Evolutionary conservation across 2,113 vertebrate species (phyloP).

Genomic region (Oryzias celebensis): DNA sequence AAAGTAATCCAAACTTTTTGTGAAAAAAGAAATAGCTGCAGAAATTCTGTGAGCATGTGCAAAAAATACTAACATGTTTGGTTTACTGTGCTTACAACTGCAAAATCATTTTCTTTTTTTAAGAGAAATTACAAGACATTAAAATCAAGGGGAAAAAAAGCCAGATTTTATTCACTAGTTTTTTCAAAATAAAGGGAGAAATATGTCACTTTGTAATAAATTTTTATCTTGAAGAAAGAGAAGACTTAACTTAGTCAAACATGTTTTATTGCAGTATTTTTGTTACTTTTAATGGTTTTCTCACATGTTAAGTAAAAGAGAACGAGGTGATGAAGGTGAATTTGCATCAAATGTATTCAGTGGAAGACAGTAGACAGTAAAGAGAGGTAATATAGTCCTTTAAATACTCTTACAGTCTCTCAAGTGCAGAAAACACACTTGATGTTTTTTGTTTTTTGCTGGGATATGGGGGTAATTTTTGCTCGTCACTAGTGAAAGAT

Average conservation of each 20-base stretch:
- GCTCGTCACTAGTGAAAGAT: no score
- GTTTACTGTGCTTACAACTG: no score
- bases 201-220: background rate
- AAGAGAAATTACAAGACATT: background rate
- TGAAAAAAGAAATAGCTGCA: no score
- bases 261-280: slow-evolving; percentile 47
- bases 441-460: slow-evolving; percentile 9
- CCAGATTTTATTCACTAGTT: background rate
- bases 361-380: slow-evolving; percentile 49
- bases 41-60: no score
- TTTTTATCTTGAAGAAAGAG: slow-evolving; percentile 17
- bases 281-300: slow-evolving; percentile 19
- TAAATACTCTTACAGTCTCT: slow-evolving; percentile 20
- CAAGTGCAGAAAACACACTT: background rate
- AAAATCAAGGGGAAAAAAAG: background rate
- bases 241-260: slow-evolving; percentile 22
- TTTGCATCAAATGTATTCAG: slow-evolving; percentile 35
- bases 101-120: no score
- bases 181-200: background rate
- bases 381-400: slow-evolving; percentile 14
- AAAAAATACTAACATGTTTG: no score
- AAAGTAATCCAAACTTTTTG: no score
- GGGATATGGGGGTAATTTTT: no score
- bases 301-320: slow-evolving; percentile 28
- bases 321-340: slow-evolving; percentile 17